A percentile compares a stretch with the other conserved stretches of the same genome.
These are phyloP conservation scores for Mythimna ferrago DNA, from an alignment of 2,888 invertebrate genomes.

Conservation along the genomic window DNA sequence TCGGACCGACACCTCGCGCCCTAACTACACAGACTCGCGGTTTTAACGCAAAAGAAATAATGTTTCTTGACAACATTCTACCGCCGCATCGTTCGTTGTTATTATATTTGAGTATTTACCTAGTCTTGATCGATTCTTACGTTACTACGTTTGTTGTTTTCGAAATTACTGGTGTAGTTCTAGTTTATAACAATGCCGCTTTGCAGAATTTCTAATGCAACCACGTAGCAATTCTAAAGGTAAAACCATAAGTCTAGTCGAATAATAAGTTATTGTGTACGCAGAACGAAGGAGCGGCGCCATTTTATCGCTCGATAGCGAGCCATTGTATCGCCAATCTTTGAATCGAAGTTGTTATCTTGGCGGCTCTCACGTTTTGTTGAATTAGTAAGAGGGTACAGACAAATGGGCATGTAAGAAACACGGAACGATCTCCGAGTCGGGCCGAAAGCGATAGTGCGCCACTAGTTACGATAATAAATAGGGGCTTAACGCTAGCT, in stretches of 20 bases:
- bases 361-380: slow-evolving; percentile 80
- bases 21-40: slow-evolving; percentile 40
- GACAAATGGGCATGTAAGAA: slow-evolving; percentile 83
- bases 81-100: slow-evolving; percentile 5
- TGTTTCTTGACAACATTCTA: slow-evolving; percentile 29
- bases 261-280: slow-evolving; percentile 60
- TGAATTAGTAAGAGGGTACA: slow-evolving; percentile 87
- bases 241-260: slow-evolving; percentile 49
- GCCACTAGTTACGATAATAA: slow-evolving; percentile 87
- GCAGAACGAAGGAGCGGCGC: slow-evolving; percentile 43
- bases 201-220: slow-evolving; percentile 30
- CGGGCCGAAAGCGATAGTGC: slow-evolving; percentile 84
- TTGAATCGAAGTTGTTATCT: slow-evolving; percentile 81
- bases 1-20: slow-evolving; percentile 65
- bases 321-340: slow-evolving; percentile 77
- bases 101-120: slow-evolving; percentile 11
- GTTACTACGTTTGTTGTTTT: not conserved
- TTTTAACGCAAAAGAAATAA: slow-evolving; percentile 42
- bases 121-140: not conserved
- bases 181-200: slow-evolving; percentile 1
- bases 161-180: slow-evolving; percentile 7
- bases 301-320: slow-evolving; percentile 62
- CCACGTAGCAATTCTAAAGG: slow-evolving; percentile 38
- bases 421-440: slow-evolving; percentile 80
- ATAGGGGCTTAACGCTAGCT: slow-evolving; percentile 84